phyloP scores from a whole-genome alignment of 2,888 invertebrate species.

The Macaria notata region DNA sequence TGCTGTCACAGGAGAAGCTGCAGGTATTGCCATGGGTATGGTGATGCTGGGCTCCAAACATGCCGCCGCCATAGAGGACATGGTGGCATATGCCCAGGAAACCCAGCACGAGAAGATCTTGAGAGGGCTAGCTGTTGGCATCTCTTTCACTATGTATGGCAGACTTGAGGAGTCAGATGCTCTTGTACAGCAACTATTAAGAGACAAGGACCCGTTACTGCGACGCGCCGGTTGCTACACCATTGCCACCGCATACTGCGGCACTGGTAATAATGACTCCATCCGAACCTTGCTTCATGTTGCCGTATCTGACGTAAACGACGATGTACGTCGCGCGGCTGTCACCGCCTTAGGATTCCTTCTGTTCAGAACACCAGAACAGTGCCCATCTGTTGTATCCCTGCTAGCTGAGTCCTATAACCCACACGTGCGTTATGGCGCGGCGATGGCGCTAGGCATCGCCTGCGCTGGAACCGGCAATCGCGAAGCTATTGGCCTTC shows the following conservation, averaged over 20 bases:
- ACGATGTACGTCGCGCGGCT: constrained; percentile 98
- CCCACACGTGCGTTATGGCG: constrained; percentile 99
- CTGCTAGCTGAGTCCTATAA: constrained; percentile 99
- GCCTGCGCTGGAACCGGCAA: constrained; percentile 99
- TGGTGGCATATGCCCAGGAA: constrained; percentile 97
- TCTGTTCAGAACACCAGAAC: constrained; percentile 97
- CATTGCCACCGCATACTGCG: constrained; percentile 98
- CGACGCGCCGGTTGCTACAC: constrained; percentile 99
- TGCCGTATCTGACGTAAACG: constrained; percentile 99
- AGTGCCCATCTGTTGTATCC: constrained; percentile 98
- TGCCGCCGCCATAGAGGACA: constrained; percentile 94
- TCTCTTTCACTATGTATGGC: constrained; percentile 98
- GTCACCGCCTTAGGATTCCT: constrained; percentile 99
- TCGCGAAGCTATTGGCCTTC: constrained; percentile 95
- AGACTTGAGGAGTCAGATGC: constrained; percentile 98
- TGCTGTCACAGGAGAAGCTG: constrained; percentile 99
- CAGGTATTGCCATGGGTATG: constrained; percentile 99
- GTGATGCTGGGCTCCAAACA: constrained; percentile 99
- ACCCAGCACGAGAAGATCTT: constrained; percentile 99
- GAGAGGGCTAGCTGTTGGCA: constrained; percentile 97
- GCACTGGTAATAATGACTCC: constrained; percentile 98
- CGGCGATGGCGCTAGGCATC: constrained; percentile 99
- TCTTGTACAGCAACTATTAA: constrained; percentile 92
- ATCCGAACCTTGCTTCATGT: constrained; percentile 97
- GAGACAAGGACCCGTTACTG: constrained; percentile 97